Evolutionary conservation across 2,113 vertebrate species (phyloP), one percentile per base, ranked within the genome.

Genomic region (Mungos mungo): DNA sequence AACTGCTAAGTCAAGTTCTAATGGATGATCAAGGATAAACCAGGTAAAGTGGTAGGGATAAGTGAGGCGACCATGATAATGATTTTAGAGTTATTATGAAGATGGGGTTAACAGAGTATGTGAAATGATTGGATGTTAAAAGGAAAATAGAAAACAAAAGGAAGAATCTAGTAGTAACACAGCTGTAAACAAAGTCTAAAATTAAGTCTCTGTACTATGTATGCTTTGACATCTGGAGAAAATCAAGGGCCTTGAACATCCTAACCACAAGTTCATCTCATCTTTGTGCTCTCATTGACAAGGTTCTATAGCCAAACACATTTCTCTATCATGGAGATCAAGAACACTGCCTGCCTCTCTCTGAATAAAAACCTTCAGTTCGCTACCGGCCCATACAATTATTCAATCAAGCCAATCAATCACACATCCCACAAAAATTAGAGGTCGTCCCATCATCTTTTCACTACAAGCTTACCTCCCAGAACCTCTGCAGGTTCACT

Each of bases 271-370:
- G 10, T 33, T 72, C 29, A 25, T 31, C 2, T 85, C 7, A 16
- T 27, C 13, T 31, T 3, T 60, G 33, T 41, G 1, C 27, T 87
- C 18, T 3, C 5, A 0, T 18, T 14, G 21, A 35, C 12, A 77
- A 25, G 4, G 12, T 13, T 4, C 29, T 63, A 8, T 1, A 69
- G 23, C 6, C n/a, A 81, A 50, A 9, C 13, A 45, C 9, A 11
- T 5, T 14, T 68, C 10, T 35, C 94, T 41, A 45, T 25, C 19
- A 19, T 23, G 13, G 25, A 33, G 19, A 88, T 19, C 33, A 96
- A 66, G 33, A 5, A 33, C 4, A 25, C 16, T 0, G 0, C 12
- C 11, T 63, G 10, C 2, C 65, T 31, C 13, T 35, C 2, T 94
- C 35, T 57, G 8, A 68, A 14, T 25, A 63, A 57, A 72, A 19